These are phyloP conservation scores for Volucella inflata DNA, from an alignment of 2,888 invertebrate species.

Conservation along the genomic window DNA sequence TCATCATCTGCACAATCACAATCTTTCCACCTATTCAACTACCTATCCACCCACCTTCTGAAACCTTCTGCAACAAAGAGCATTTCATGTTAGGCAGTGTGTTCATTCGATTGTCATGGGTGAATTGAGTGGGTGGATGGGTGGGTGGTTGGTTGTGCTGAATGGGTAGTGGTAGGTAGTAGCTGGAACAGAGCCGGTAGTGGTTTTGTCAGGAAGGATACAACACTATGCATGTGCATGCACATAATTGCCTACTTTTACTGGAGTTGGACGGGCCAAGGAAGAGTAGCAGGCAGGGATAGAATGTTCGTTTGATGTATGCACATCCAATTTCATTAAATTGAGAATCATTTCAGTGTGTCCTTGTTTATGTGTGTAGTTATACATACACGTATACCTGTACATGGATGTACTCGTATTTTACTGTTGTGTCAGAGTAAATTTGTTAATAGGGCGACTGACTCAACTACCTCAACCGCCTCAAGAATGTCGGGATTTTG, in stretches of 20 bases:
- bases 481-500: conserved; percentile 42
- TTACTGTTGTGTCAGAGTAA: conserved; percentile 22
- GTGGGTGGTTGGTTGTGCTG: conserved; percentile 3
- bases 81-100: conserved; percentile 24
- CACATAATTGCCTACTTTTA: conserved; percentile 65
- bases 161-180: not conserved
- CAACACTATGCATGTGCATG: conserved; percentile 54
- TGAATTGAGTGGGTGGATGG: not conserved
- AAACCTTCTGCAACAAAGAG: conserved; percentile 14
- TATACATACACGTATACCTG: not conserved
- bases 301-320: conserved; percentile 49
- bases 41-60: not conserved
- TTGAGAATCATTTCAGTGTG: conserved; percentile 47
- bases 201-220: conserved; percentile 32
- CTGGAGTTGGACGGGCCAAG: not conserved
- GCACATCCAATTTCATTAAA: conserved; percentile 64
- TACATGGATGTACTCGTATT: not conserved
- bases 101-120: conserved; percentile 17
- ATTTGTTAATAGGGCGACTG: conserved; percentile 58
- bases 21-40: not conserved
- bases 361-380: not conserved
- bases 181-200: no score
- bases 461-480: conserved; percentile 11
- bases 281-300: not conserved
- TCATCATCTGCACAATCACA: conserved; percentile 14